Percentiles rank a stretch among this genome's conserved stretches.
phyloP scores from a whole-genome alignment of 1,140 invertebrate genomes.

The Diachasma alloeum region DNA sequence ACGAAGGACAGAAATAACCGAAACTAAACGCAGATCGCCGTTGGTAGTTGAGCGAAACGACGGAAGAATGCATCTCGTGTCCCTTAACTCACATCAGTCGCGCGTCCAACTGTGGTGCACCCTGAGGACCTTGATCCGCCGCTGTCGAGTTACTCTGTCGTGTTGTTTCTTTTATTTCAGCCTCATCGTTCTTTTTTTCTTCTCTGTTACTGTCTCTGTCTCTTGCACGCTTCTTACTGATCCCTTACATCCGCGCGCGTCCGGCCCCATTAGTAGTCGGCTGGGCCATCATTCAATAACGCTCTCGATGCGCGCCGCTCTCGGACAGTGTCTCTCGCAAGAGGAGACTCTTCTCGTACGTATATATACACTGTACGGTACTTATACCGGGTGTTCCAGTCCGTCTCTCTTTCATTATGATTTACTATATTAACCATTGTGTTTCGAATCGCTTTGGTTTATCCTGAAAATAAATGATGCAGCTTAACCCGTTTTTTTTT shows the following conservation, averaged over 20 bases:
- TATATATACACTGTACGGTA: conserved; percentile 1
- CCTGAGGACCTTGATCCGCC: conserved; percentile 46
- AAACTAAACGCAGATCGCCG: neutral
- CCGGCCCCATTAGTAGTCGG: conserved; percentile 63
- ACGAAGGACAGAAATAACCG: conserved; percentile 1
- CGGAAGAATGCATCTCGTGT: conserved; percentile 40
- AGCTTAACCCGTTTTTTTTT: no score
- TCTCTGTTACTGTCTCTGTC: conserved; percentile 15
- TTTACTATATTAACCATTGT: no score
- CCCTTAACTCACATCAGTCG: conserved; percentile 31
- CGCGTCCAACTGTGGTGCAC: conserved; percentile 22
- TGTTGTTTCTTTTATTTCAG: neutral
- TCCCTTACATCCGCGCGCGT: conserved; percentile 56
- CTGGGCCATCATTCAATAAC: conserved; percentile 65
- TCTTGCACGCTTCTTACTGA: conserved; percentile 52
- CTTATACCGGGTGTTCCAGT: conserved; percentile 4
- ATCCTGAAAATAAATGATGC: no score
- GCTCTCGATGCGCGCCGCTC: conserved; percentile 52
- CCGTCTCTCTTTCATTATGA: neutral
- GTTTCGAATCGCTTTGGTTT: no score
- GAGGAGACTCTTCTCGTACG: neutral
- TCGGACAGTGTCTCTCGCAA: conserved; percentile 41
- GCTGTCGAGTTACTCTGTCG: conserved; percentile 14
- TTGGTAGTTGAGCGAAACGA: conserved; percentile 33
- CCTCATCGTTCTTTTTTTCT: neutral